These are phyloP conservation scores for Graphium colonna DNA, from an alignment of 2,888 invertebrate genomes.

Conservation along the genomic window DNA sequence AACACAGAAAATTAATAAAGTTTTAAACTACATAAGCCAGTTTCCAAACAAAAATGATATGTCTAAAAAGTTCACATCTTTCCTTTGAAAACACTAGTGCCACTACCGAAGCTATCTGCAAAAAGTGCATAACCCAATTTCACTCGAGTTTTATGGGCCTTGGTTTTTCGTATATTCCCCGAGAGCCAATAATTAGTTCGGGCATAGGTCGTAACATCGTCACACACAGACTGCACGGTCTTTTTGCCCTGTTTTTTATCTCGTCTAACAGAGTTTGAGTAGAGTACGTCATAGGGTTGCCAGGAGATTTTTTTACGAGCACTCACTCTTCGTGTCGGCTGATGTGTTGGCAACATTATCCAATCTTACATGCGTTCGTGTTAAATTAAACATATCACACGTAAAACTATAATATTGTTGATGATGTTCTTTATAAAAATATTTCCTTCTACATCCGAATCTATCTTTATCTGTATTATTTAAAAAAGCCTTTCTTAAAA, in stretches of 20 bases:
- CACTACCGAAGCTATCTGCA: background rate
- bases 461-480: too few relatives aligned
- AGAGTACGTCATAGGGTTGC: background rate
- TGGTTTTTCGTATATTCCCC: slow-evolving; percentile 10
- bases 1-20: too few relatives aligned
- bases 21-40: too few relatives aligned
- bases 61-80: background rate
- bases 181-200: slow-evolving; percentile 24
- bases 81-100: background rate
- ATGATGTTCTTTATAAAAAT: too few relatives aligned
- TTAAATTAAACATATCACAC: too few relatives aligned
- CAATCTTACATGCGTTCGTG: too few relatives aligned
- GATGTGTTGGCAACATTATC: too few relatives aligned
- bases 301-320: background rate
- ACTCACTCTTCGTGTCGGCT: too few relatives aligned
- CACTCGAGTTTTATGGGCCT: background rate
- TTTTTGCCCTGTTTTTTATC: slow-evolving; percentile 7
- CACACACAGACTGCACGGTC: slow-evolving; percentile 16
- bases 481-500: too few relatives aligned
- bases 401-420: too few relatives aligned
- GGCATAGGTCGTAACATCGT: slow-evolving; percentile 10
- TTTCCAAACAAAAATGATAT: too few relatives aligned
- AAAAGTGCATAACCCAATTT: background rate
- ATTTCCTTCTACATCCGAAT: too few relatives aligned
- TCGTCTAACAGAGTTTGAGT: slow-evolving; percentile 4